A percentile compares a stretch with the other conserved stretches of the same genome.
Conservation (phyloP, 2,113 vertebrate species). For the Mixornis gularis region DNA sequence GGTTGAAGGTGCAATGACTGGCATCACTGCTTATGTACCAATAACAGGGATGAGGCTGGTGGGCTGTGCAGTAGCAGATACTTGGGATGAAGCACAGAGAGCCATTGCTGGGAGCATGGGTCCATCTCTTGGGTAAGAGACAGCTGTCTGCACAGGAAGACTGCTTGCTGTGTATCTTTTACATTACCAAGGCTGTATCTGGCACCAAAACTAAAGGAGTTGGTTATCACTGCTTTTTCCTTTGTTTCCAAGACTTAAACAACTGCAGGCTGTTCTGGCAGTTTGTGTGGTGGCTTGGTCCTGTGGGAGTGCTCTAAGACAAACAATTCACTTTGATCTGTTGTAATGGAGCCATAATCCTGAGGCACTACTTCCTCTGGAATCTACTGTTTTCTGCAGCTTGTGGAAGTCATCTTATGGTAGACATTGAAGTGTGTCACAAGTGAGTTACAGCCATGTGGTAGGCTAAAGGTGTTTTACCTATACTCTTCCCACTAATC, state of each 20-base stretch:
- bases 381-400: not conserved
- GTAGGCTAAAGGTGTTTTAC: not conserved
- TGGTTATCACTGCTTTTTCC: constrained; percentile 12
- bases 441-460: not conserved
- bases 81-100: not conserved
- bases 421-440: not conserved
- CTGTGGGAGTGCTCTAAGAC: constrained; percentile 21
- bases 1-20: not conserved
- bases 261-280: not conserved
- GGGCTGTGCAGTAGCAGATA: not conserved
- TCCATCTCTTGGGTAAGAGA: not conserved
- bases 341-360: constrained; percentile 2
- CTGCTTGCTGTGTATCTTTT: not conserved
- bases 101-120: not conserved
- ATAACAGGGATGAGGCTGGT: not conserved
- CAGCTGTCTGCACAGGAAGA: not conserved
- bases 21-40: not conserved
- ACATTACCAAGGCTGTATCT: not conserved
- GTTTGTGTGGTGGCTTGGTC: constrained; percentile 6
- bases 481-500: not conserved
- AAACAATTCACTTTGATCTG: constrained; percentile 49
- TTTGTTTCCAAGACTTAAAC: constrained; percentile 42
- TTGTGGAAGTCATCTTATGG: not conserved
- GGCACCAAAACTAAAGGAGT: not conserved
- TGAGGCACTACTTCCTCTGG: constrained; percentile 3